Percentiles rank a stretch among this genome's conserved stretches.
These are phyloP conservation scores for Micromussa lordhowensis DNA, from an alignment of 92 coral and sea anemone species.

Conservation along the genomic window DNA sequence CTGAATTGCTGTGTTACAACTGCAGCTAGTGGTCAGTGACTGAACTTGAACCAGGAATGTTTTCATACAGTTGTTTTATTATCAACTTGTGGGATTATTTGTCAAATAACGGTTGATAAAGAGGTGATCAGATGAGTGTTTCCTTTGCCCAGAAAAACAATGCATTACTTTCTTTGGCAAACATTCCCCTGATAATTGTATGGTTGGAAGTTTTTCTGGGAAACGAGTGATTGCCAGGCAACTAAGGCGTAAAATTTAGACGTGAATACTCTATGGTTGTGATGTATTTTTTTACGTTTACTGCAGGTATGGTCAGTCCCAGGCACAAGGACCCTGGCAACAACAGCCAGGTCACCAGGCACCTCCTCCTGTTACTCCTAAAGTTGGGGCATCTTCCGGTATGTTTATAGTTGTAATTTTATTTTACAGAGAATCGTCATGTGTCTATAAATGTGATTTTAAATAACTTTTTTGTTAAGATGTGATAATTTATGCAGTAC, in stretches of 20 bases:
- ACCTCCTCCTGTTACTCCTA: constrained; percentile 51
- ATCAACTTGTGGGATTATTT: no score
- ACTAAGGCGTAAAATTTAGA: not conserved
- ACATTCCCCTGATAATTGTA: no score
- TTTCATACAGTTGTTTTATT: no score
- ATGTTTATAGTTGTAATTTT: not conserved
- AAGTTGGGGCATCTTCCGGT: constrained; percentile 70
- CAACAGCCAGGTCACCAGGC: constrained; percentile 54
- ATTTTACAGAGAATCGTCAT: not conserved
- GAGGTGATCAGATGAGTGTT: no score
- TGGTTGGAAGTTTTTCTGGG: not conserved
- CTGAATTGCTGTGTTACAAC: no score
- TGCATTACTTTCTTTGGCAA: no score
- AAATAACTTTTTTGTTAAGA: no score
- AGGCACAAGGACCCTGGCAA: constrained; percentile 61
- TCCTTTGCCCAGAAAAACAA: no score
- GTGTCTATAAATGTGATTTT: not conserved
- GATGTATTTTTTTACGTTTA: not conserved
- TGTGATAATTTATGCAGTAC: no score
- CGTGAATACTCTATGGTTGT: not conserved
- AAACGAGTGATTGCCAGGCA: not conserved
- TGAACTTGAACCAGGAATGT: no score
- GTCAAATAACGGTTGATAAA: no score
- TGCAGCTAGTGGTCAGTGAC: no score
- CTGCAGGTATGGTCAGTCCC: constrained; percentile 64